Evolutionary conservation across 2,113 vertebrate genomes (phyloP), one percentile per base, ranked within the genome.

Genomic region (Rhabdornis inornatus): DNA sequence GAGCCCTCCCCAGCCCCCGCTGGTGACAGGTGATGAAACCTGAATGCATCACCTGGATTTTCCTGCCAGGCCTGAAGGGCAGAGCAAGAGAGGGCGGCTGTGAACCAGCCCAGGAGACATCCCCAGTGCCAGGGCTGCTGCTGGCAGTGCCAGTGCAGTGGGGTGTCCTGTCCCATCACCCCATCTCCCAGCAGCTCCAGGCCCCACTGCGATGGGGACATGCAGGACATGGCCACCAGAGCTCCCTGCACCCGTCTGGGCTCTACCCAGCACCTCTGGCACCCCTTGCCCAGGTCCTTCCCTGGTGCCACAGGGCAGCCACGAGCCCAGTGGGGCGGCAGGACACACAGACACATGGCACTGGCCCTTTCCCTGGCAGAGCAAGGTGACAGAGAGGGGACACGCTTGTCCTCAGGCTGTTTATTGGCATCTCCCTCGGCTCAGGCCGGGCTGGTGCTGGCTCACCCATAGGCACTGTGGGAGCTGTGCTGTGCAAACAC

Each of bases 381-480:
- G 74, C 66, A 44, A 44, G 87, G 61, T 20, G 94, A 89, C 65
- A 87, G n/a, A 92, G 72, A 88, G 44, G 53, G 7, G 5, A 71
- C 49, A 1, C 35, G 7, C 31, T 63, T 45, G 90, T 87, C 94
- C 87, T 96, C 95, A 91, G 77, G 70, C 64, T 95, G 55, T 93
- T 91, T 95, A 93, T 95, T 95, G 81, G 94, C 83, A 87, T 70
- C 72, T 91, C 88, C 88, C 77, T 79, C 2, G 3, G 89, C 86
- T 84, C 87, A 83, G 90, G 87, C 90, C 15, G 7, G 87, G 83
- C 89, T 72, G 80, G 52, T 86, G 77, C 87, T 66, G 91, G 70
- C 68, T 93, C 92, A 31, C 40, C 35, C 5, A 30, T 52, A 93
- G 95, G 97, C 97, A 94, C 92, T 86, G 84, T 0, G 0, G 39